Evolutionary conservation across 2,113 vertebrate genomes (phyloP), one percentile per base, ranked within the genome.

Genomic region (Sardina pilchardus): DNA sequence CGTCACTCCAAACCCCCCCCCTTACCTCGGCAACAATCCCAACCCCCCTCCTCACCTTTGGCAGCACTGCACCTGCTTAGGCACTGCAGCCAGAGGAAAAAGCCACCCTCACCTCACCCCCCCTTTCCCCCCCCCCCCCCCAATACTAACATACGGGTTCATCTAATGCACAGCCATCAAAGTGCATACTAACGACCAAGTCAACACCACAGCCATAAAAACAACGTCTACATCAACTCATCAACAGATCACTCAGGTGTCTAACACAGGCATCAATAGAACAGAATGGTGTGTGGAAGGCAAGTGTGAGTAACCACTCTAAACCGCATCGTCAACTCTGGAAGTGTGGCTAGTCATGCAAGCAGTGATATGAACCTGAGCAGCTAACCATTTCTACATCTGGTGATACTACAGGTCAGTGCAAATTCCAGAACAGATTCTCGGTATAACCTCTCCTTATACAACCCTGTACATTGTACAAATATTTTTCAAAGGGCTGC

Each of bases 1-100:
- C 85, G 48, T 85, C 47, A 82, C 82, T 48, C 67, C 12, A 45
- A 7, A 67, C 53, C 44, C 53, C 82, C 81, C 78, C 80, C 83
- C 82, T 53, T 75, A 36, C 78, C 24, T 53, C 30, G 48, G 16
- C 10, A 34, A 78, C 83, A 10, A 48, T 47, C 26, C 34, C 26
- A 26, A 7, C 63, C 9, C 26, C 63, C 59, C 63, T 30, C 26
- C 63, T 71, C 63, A n/a, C n/a, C n/a, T n/a, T n/a, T n/a, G n/a
- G n/a, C n/a, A n/a, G n/a, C n/a, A n/a, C n/a, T n/a, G n/a, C n/a
- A 26, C 30, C 26, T 34, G 30, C 67, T 75, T 6, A 78, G 16
- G 71, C 71, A 36, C 71, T 78, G 71, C 71, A 78, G 71, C 34
- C 71, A 34, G 71, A 12, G 71, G 71, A 17, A 78, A 78, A 39